Evolutionary conservation across 2,797 vertebrate species (phyloP).

Genomic region (Podargus strigoides): DNA sequence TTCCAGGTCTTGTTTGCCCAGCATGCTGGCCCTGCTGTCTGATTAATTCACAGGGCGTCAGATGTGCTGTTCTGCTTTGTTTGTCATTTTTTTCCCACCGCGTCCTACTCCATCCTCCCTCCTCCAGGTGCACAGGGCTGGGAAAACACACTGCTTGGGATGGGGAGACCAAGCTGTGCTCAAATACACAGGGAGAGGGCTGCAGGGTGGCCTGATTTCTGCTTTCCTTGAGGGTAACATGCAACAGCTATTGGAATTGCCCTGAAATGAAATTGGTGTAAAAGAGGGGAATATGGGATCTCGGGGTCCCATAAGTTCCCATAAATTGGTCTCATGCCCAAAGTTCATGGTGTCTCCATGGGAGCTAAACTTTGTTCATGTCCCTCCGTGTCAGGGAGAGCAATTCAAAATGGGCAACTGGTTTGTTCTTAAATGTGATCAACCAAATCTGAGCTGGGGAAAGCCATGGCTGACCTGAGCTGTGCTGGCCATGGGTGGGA

Average conservation of each 20-base stretch:
- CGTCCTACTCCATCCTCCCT: not conserved
- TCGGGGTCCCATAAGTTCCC: not conserved
- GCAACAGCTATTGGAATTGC: not conserved
- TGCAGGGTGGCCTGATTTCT: no score
- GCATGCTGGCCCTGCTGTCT: conserved; percentile 74
- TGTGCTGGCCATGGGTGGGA: not conserved
- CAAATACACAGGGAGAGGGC: fast-evolving
- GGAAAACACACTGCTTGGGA: fast-evolving
- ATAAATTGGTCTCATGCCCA: no score
- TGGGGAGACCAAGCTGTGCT: not conserved
- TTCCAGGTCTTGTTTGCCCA: conserved; percentile 76
- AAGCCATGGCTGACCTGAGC: not conserved
- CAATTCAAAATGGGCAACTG: not conserved
- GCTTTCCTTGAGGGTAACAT: not conserved
- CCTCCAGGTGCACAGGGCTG: not conserved
- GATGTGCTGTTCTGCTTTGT: conserved; percentile 82
- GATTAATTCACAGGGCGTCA: conserved; percentile 83
- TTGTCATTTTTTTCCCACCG: conserved; percentile 66
- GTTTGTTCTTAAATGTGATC: not conserved
- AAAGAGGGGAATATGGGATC: not conserved
- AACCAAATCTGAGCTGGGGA: not conserved
- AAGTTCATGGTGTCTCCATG: fast-evolving
- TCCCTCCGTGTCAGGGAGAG: fast-evolving
- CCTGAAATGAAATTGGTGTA: not conserved
- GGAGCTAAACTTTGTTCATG: not conserved